phyloP scores from a whole-genome alignment of 2,113 vertebrate species.

The Bos indicus region DNA sequence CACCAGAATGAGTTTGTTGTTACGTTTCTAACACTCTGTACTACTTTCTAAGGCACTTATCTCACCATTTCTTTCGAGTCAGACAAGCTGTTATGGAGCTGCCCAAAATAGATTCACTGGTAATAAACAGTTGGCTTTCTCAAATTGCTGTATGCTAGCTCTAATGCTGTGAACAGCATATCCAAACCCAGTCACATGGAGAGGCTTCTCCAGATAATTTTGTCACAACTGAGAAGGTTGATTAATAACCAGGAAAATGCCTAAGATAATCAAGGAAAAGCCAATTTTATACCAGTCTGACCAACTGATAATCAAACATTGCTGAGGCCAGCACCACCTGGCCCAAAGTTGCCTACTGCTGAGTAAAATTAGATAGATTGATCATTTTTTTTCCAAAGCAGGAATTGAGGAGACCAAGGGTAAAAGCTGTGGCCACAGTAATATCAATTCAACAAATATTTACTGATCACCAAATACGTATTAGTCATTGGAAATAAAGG shows the following conservation, averaged over 20 bases:
- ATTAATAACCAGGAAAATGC: background rate
- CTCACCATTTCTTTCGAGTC: background rate
- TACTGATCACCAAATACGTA: background rate
- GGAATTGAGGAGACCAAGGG: background rate
- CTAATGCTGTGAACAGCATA: background rate
- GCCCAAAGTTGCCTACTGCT: background rate
- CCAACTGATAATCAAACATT: background rate
- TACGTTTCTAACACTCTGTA: background rate
- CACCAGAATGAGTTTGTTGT: background rate
- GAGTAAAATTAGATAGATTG: background rate
- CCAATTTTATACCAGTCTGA: background rate
- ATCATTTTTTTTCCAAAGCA: background rate
- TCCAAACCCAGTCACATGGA: background rate
- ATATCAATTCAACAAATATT: conserved; percentile 14
- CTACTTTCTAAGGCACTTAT: conserved; percentile 9
- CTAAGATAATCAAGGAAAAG: background rate
- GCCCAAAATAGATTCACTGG: background rate
- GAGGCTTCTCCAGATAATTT: background rate
- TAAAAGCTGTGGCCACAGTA: background rate
- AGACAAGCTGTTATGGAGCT: background rate
- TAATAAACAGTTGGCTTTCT: background rate
- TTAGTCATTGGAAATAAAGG: background rate
- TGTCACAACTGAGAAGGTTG: background rate
- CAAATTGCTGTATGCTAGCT: background rate
- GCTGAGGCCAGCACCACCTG: background rate